These are phyloP conservation scores for Linnaemya vulpina DNA, from an alignment of 2,888 invertebrate species.

Conservation along the genomic window DNA sequence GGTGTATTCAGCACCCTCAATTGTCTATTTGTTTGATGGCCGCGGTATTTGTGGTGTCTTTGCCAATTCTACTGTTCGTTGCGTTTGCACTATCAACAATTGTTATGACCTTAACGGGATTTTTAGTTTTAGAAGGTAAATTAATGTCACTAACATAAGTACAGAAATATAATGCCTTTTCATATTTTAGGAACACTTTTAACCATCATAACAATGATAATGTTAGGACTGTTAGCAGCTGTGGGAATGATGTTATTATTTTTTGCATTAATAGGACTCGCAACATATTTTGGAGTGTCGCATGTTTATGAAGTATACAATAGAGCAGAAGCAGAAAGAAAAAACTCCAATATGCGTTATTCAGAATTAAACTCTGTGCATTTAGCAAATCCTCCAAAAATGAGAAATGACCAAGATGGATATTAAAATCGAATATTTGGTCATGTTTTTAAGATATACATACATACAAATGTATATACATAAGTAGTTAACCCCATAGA, in stretches of 20 bases:
- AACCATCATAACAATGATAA: slow-evolving; percentile 79
- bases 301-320: slow-evolving; percentile 78
- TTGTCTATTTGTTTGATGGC: slow-evolving; percentile 75
- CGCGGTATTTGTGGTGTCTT: slow-evolving; percentile 74
- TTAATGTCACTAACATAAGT: neutral
- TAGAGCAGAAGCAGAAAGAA: slow-evolving; percentile 74
- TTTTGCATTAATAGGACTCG: slow-evolving; percentile 75
- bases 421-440: neutral
- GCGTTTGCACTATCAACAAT: slow-evolving; percentile 80
- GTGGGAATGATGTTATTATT: slow-evolving; percentile 76
- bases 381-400: too few relatives aligned
- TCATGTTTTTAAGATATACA: neutral
- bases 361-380: too few relatives aligned
- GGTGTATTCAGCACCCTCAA: slow-evolving; percentile 78
- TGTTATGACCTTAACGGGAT: slow-evolving; percentile 81
- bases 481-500: too few relatives aligned
- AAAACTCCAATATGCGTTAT: slow-evolving; percentile 73
- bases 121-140: slow-evolving; percentile 81
- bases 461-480: too few relatives aligned
- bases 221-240: slow-evolving; percentile 79
- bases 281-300: slow-evolving; percentile 80
- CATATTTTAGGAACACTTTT: slow-evolving; percentile 79
- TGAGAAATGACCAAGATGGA: slow-evolving; percentile 68
- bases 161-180: neutral
- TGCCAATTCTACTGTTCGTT: slow-evolving; percentile 80